A percentile compares a stretch with the other conserved stretches of the same genome.
Conservation (phyloP, 2,888 invertebrate genomes). For the Agrotis clavis region DNA sequence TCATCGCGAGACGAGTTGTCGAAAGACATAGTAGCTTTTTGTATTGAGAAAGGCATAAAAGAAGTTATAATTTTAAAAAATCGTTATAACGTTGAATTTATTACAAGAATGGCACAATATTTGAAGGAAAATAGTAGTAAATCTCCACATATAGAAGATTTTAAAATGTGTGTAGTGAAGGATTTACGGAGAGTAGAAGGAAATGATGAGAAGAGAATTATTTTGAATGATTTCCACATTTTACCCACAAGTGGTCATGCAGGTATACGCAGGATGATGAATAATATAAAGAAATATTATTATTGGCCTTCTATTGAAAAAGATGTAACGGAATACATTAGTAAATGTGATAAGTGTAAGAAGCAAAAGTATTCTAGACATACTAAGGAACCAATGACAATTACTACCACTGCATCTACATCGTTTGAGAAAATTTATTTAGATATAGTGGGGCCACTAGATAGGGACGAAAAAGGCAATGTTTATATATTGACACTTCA, state of each 20-base stretch:
- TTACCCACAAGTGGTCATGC: conserved; percentile 14
- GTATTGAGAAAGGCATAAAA: conserved; percentile 9
- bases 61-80: background rate
- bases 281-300: conserved; percentile 7
- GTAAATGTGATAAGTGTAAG: conserved; percentile 2
- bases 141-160: background rate
- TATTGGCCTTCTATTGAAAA: conserved; percentile 2
- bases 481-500: conserved; percentile 13
- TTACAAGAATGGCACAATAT: background rate
- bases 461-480: conserved; percentile 10
- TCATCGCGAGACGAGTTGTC: conserved; percentile 14
- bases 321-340: background rate
- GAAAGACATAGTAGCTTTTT: conserved; percentile 12
- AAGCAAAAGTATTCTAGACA: conserved; percentile 8
- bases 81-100: no score
- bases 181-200: conserved; percentile 3
- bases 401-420: background rate
- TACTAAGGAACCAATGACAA: conserved; percentile 2
- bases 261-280: conserved; percentile 15
- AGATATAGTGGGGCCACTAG: conserved; percentile 2
- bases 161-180: conserved; percentile 4
- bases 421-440: conserved; percentile 9
- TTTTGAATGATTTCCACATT: conserved; percentile 6
- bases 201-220: background rate
- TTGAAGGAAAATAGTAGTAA: conserved; percentile 1